These are phyloP conservation scores for Dynastes grantii DNA, from an alignment of 2,888 invertebrate genomes.

Conservation along the genomic window DNA sequence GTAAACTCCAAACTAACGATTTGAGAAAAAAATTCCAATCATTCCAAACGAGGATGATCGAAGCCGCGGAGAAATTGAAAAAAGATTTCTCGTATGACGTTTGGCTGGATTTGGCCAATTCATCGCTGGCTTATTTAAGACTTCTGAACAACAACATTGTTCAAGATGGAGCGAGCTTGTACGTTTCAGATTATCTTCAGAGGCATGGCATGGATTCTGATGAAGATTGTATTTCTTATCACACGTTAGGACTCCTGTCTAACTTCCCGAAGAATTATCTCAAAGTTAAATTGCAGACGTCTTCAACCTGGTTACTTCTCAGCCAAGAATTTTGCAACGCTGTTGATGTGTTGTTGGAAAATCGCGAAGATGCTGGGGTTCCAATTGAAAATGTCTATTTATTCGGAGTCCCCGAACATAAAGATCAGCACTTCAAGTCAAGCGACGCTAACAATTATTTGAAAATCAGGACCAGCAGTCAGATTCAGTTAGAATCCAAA, in stretches of 20 bases:
- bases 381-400: constrained; percentile 22
- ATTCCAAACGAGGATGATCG: background rate
- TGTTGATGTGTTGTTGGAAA: constrained; percentile 25
- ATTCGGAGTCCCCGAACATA: constrained; percentile 22
- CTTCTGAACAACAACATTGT: constrained; percentile 31
- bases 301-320: constrained; percentile 2
- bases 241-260: background rate
- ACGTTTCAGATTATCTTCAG: constrained; percentile 26
- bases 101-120: constrained; percentile 25
- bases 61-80: background rate
- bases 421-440: background rate
- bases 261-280: constrained; percentile 30
- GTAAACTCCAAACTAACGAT: background rate
- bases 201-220: constrained; percentile 29
- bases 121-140: constrained; percentile 4
- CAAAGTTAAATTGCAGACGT: background rate
- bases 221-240: background rate
- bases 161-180: constrained; percentile 23
- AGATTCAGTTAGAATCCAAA: background rate
- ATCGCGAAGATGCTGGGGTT: constrained; percentile 32
- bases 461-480: background rate
- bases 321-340: constrained; percentile 37
- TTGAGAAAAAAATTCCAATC: constrained; percentile 26
- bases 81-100: constrained; percentile 10
- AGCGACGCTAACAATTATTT: constrained; percentile 17